Evolutionary conservation across 2,888 invertebrate genomes (phyloP).

Genomic region (Blera fallax): DNA sequence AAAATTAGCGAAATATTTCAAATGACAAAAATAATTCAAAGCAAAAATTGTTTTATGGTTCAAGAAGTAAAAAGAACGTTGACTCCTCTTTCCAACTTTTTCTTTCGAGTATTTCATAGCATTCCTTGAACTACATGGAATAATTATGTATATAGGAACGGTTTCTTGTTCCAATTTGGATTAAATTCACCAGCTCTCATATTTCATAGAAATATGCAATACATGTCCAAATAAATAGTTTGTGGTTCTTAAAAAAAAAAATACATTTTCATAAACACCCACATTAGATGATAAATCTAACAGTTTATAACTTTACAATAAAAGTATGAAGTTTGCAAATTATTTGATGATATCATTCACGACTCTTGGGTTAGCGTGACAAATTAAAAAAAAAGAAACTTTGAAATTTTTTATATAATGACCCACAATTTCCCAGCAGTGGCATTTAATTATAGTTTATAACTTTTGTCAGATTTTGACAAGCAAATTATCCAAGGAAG

Average conservation of each 20-base stretch:
- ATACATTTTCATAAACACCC: not conserved
- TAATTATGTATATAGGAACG: not conserved
- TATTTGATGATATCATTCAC: constrained; percentile 58
- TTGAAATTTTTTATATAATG: constrained; percentile 23
- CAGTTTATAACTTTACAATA: not conserved
- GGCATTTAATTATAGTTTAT: constrained; percentile 1
- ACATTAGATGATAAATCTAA: constrained; percentile 1
- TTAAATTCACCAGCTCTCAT: not conserved
- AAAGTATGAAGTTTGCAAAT: constrained; percentile 34
- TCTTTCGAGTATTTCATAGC: not conserved
- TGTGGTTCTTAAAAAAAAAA: not conserved
- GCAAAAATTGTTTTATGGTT: not conserved
- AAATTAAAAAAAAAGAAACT: constrained; percentile 14
- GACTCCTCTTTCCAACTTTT: constrained; percentile 13
- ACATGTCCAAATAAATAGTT: not conserved
- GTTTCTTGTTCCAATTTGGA: not conserved
- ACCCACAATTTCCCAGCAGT: constrained; percentile 15
- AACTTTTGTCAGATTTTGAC: constrained; percentile 16
- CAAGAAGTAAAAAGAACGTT: not conserved
- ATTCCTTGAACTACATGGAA: not conserved
- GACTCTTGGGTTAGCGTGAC: constrained; percentile 51
- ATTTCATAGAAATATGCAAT: not conserved
- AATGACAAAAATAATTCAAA: not conserved
- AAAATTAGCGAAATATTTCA: not conserved
- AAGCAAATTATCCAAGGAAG: constrained; percentile 12